Evolutionary conservation across 2,888 invertebrate species (phyloP), one percentile per base, ranked within the genome.

Genomic region (Lycaena phlaeas): DNA sequence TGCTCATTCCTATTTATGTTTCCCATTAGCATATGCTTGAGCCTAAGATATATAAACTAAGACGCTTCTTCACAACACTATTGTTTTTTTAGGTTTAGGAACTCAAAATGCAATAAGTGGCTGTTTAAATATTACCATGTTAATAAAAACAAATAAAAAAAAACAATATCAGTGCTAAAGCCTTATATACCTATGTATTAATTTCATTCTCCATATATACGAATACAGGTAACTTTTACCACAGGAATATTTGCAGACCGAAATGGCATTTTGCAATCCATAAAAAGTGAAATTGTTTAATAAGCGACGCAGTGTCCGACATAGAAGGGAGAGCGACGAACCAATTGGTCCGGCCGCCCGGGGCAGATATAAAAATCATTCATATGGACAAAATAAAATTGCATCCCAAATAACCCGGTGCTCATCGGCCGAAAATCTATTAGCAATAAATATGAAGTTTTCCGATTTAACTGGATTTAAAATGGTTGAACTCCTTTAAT

Each of bases 391-490:
- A 78, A 81, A 82, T 81, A 82, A 79, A 81, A 84, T 84, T 81
- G 81, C 81, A 81, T 76, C 76, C 74, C 77, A 74, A 75, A 81
- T 81, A 81, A 77, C 77, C 75, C 73, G 60, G 67, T 73, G 78
- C 66, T 78, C 78, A 75, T 74, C 78, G 70, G 68, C 65, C 74
- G 68, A 77, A 74, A 84, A 84, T 81, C 84, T 82, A 84, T 84
- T 82, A 79, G 82, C 81, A 84, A 81, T 84, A 84, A 84, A 84
- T 82, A 82, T 81, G 73, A 82, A 84, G 72, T 84, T 84, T 84
- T 81, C 75, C 79, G 76, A 82, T 84, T 82, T 74, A 77, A 72
- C 69, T 68, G 74, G 79, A 78, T 76, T 81, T 78, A 74, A 81
- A 78, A 74, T 58, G 62, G 67, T 58, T 59, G 61, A 59, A 51